Evolutionary conservation across 2,797 vertebrate species (phyloP), one percentile per base, ranked within the genome.

Genomic region (Typhlichthys eigenmanni): DNA sequence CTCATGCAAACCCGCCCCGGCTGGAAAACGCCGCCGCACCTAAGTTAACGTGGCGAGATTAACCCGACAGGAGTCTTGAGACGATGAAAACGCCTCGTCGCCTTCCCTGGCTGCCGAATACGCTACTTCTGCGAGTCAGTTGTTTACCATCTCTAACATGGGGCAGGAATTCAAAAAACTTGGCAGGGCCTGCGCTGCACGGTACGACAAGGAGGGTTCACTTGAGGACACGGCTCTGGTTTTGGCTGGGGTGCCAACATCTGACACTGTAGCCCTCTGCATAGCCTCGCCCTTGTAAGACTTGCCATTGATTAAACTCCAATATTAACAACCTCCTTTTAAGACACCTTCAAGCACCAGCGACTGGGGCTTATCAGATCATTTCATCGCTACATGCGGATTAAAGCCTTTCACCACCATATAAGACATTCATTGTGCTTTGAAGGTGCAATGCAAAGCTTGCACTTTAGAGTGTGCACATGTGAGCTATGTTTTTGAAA

Each of bases 1-100:
- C 95, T 98, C 98, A 95, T 78, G 89, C 91, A 91, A 89, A 70
- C 80, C 34, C 87, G 67, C 34, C 74, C 72, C 62, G 63, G 87
- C 78, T 74, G 64, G 87, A 24, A 91, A 92, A 90, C 88, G 88
- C 72, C 9, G 48, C 60, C 16, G 24, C 62, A 48, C 32, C 58
- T 58, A 13, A 60, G 58, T 72, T 68, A 24, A 68, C 59, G 43
- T 58, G 66, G 47, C 55, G 69, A 68, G 57, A 50, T 75, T 77
- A 72, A 79, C 78, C 66, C 67, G 75, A 87, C 73, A 75, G 76
- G 68, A 62, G 50, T 52, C 64, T 60, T 71, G 32, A 81, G 82
- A 62, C 76, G 76, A 63, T 6, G 67, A 45, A 60, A 59, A 60
- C 72, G 66, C 61, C 62, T 54, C 71, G 52, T 1, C 47, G 64